Percentiles rank a stretch among this genome's conserved stretches.
Evolutionary conservation across 2,888 invertebrate species (phyloP).

Genomic region (Macaria notata): DNA sequence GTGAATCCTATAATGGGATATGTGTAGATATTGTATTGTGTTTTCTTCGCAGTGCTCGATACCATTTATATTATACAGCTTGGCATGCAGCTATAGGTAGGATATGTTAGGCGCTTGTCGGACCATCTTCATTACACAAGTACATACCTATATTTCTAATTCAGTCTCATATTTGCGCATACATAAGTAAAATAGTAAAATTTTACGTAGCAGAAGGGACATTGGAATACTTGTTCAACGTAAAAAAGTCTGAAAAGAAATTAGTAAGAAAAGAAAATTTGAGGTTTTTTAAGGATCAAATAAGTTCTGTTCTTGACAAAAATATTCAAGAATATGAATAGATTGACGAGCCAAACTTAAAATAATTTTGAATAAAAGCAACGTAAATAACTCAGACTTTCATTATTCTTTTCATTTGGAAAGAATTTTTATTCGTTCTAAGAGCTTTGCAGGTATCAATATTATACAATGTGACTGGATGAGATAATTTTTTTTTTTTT

Average conservation of each 20-base stretch:
- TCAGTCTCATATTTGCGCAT: constrained; percentile 80
- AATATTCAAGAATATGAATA: too few relatives aligned
- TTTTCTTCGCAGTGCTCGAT: too few relatives aligned
- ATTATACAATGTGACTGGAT: not conserved
- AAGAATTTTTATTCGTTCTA: not conserved
- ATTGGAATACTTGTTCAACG: constrained; percentile 21
- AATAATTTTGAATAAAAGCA: not conserved
- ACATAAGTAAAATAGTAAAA: constrained; percentile 59
- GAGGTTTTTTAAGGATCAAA: not conserved
- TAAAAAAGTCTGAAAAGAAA: not conserved
- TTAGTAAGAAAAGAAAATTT: too few relatives aligned
- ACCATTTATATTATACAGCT: too few relatives aligned
- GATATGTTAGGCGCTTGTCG: too few relatives aligned
- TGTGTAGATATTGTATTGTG: too few relatives aligned
- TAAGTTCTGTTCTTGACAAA: not conserved
- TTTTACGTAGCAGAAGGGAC: constrained; percentile 24
- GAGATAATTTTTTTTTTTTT: not conserved
- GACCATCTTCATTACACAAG: constrained; percentile 33
- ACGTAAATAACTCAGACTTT: not conserved
- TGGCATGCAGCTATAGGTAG: too few relatives aligned
- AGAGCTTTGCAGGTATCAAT: not conserved
- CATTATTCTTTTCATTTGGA: not conserved
- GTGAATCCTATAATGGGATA: too few relatives aligned
- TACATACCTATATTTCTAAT: constrained; percentile 63
- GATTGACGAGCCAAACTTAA: not conserved